These are phyloP conservation scores for Caerostris extrusa DNA, from an alignment of 1,140 invertebrate species.

Conservation along the genomic window DNA sequence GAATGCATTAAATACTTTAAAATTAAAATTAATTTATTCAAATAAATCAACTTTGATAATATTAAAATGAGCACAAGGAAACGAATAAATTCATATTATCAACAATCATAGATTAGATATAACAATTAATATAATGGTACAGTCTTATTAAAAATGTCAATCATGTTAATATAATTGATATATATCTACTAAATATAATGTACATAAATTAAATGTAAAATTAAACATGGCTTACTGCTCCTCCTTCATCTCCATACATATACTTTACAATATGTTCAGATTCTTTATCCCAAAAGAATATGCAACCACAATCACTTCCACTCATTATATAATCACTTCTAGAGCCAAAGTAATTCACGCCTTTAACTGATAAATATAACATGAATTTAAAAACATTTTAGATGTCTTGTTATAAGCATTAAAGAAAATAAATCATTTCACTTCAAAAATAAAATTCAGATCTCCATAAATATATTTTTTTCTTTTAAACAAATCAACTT, in stretches of 20 bases:
- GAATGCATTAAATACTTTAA: too few species aligned
- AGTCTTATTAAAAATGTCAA: not conserved
- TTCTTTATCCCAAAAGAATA: slow-evolving; percentile 96
- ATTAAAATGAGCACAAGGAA: too few species aligned
- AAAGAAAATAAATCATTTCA: too few species aligned
- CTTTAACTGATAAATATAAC: slow-evolving; percentile 88
- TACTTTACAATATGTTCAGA: slow-evolving; percentile 93
- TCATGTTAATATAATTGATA: not conserved
- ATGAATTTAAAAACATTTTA: not conserved
- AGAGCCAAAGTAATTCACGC: slow-evolving; percentile 96
- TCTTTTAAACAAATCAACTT: too few species aligned
- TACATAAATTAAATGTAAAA: not conserved
- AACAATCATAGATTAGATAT: too few species aligned
- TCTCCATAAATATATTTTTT: too few species aligned
- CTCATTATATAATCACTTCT: slow-evolving; percentile 94
- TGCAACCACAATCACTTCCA: slow-evolving; percentile 96
- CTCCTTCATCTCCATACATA: slow-evolving; percentile 91
- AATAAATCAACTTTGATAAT: too few species aligned
- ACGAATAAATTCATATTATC: too few species aligned
- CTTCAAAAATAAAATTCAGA: too few species aligned
- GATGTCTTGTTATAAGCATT: too few species aligned
- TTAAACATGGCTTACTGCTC: slow-evolving; percentile 86
- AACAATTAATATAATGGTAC: too few species aligned
- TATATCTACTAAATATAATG: not conserved
- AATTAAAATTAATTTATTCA: too few species aligned